These are phyloP conservation scores for Luidia sarsii DNA, from an alignment of 53 echinoderm and acorn worm species.

Conservation along the genomic window DNA sequence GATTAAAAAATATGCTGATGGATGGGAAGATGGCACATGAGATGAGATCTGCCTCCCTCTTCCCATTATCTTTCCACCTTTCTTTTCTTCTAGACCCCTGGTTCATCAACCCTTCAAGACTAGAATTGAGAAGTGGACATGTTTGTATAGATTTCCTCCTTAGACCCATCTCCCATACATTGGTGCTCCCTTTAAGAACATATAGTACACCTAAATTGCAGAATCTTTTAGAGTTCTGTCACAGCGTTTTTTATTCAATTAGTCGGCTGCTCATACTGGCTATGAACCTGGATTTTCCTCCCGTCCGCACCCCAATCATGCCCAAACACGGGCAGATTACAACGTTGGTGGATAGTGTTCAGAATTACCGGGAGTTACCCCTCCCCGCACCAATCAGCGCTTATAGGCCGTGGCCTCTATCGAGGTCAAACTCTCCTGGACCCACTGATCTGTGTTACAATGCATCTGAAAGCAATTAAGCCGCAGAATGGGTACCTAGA, in stretches of 20 bases:
- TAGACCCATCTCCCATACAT: too few species aligned
- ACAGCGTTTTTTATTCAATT: slow-evolving; percentile 30
- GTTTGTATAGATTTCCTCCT: too few species aligned
- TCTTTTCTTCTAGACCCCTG: too few species aligned
- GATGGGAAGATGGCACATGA: too few species aligned
- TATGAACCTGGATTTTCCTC: slow-evolving; percentile 3
- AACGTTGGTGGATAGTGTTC: slow-evolving; percentile 1
- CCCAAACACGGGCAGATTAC: slow-evolving; percentile 33
- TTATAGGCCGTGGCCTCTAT: slow-evolving; percentile 35
- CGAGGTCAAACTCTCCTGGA: slow-evolving; percentile 36
- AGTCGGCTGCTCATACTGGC: neutral
- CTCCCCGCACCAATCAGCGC: slow-evolving; percentile 22
- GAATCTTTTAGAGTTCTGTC: slow-evolving; percentile 1
- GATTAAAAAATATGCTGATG: too few species aligned
- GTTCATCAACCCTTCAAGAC: too few species aligned
- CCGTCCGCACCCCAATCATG: neutral
- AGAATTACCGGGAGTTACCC: neutral
- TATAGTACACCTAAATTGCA: neutral
- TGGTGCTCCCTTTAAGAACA: too few species aligned
- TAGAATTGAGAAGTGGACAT: too few species aligned
- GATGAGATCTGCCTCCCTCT: too few species aligned
- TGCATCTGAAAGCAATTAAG: slow-evolving; percentile 65
- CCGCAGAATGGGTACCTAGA: slow-evolving; percentile 36
- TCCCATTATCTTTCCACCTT: too few species aligned
- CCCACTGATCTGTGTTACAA: slow-evolving; percentile 44